phyloP scores from a whole-genome alignment of 1,140 invertebrate species.

The Pogonomyrmex barbatus region DNA sequence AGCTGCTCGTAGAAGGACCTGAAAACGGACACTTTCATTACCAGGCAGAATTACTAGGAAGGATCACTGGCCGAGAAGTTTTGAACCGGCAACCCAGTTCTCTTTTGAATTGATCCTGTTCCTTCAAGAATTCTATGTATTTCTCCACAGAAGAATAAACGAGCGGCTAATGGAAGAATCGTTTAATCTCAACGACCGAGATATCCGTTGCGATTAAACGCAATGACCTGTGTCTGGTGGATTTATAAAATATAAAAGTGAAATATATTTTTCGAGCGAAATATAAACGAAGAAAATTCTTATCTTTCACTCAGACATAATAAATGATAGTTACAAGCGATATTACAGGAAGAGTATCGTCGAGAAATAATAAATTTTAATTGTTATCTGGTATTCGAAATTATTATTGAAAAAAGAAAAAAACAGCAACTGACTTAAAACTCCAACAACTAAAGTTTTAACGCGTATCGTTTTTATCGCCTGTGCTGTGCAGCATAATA shows the following conservation, averaged over 20 bases:
- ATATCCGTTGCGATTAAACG: conserved; percentile 41
- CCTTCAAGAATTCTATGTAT: conserved; percentile 23
- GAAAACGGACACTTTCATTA: conserved; percentile 13
- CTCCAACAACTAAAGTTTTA: neutral
- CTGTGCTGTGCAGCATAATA: neutral
- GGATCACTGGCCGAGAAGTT: neutral
- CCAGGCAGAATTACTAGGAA: neutral
- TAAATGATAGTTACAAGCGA: neutral
- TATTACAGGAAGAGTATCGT: neutral
- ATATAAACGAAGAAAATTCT: conserved; percentile 2
- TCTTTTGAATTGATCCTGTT: neutral
- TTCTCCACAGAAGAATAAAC: conserved; percentile 22
- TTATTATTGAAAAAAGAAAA: neutral
- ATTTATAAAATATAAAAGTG: neutral
- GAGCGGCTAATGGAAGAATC: conserved; percentile 9
- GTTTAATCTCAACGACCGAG: neutral
- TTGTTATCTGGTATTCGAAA: neutral
- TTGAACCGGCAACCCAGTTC: neutral
- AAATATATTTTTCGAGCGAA: conserved; percentile 31
- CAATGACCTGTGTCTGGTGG: neutral
- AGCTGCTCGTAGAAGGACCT: neutral
- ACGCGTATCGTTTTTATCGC: neutral
- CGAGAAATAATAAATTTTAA: neutral
- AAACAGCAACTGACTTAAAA: neutral
- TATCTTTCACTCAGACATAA: neutral